phyloP scores from a whole-genome alignment of 2,797 vertebrate genomes.

The Urocyon cinereoargenteus region DNA sequence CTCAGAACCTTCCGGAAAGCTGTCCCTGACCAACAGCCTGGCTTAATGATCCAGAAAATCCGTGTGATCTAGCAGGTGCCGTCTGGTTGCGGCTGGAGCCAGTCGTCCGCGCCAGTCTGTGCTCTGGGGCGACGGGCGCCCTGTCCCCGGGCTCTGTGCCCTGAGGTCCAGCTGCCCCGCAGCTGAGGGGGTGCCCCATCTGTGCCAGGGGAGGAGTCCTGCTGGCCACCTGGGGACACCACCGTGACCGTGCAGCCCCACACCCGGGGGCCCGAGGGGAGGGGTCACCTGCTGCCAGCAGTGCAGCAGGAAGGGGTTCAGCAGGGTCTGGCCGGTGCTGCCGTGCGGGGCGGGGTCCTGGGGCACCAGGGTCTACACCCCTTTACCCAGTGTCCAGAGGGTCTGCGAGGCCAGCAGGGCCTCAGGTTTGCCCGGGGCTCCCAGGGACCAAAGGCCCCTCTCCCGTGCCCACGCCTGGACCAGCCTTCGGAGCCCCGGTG shows the following conservation, averaged over 20 bases:
- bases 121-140: constrained; percentile 72
- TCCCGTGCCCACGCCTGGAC: not conserved
- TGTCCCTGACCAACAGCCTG: not conserved
- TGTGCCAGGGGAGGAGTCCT: not conserved
- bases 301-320: not conserved
- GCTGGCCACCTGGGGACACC: not conserved
- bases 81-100: accelerated
- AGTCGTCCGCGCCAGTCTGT: constrained; percentile 3
- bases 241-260: too few species aligned
- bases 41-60: not conserved
- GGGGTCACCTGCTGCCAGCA: not conserved
- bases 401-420: not conserved
- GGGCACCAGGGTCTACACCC: too few species aligned
- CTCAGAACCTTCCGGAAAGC: constrained; percentile 35
- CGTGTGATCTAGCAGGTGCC: not conserved
- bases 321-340: not conserved
- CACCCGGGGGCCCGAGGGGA: too few species aligned
- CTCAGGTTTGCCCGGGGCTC: not conserved
- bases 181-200: not conserved
- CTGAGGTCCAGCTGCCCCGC: accelerated
- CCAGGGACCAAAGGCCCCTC: not conserved
- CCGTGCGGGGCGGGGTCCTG: too few species aligned
- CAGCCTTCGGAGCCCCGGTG: too few species aligned
- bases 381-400: not conserved
- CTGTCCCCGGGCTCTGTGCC: not conserved